A percentile compares a stretch with the other conserved stretches of the same genome.
These are phyloP conservation scores for Drosophila mettleri DNA, from an alignment of 2,888 invertebrate genomes.

Conservation along the genomic window DNA sequence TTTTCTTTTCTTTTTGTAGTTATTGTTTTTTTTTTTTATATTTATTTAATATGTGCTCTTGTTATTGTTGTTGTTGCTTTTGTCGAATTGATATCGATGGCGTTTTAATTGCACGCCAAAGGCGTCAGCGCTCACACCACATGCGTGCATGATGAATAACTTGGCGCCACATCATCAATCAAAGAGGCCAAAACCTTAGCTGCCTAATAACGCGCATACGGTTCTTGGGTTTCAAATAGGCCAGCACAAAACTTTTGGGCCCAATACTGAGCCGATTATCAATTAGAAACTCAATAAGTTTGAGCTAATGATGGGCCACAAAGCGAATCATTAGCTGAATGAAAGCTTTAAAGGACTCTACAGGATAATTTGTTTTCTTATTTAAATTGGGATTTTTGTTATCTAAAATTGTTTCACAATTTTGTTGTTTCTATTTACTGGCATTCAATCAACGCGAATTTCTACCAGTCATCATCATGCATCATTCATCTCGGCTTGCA, in stretches of 20 bases:
- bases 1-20: conserved; percentile 6
- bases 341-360: not conserved
- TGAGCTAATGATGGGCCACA: not conserved
- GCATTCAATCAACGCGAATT: not conserved
- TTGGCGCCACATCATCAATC: conserved; percentile 59
- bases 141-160: conserved; percentile 31
- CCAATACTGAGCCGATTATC: not conserved
- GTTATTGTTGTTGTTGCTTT: conserved; percentile 21
- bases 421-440: too few species aligned
- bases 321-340: not conserved
- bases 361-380: not conserved
- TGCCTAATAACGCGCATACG: conserved; percentile 17
- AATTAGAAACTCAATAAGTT: conserved; percentile 9
- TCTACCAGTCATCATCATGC: not conserved
- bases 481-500: not conserved
- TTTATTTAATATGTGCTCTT: too few species aligned
- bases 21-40: not conserved
- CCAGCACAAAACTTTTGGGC: conserved; percentile 1
- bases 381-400: too few species aligned
- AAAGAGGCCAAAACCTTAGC: conserved; percentile 36
- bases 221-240: conserved; percentile 4
- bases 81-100: conserved; percentile 48
- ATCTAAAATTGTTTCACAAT: not conserved
- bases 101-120: conserved; percentile 36
- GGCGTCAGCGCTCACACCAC: conserved; percentile 43